Percentiles rank a stretch among this genome's conserved stretches.
Conservation (phyloP, 2,113 vertebrate genomes). For the Thryonomys swinderianus region DNA sequence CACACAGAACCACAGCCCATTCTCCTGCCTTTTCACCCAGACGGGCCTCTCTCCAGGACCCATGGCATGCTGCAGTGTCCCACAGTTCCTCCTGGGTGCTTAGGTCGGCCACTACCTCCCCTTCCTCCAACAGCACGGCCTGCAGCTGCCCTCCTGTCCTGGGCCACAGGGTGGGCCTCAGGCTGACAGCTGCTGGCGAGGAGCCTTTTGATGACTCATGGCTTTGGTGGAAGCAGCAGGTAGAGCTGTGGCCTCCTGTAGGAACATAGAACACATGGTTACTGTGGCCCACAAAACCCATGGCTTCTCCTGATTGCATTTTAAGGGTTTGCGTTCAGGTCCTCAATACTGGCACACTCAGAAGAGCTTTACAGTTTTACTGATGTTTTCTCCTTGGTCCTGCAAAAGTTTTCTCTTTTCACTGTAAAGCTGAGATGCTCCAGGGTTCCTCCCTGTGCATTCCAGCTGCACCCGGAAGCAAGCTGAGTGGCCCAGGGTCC, state of each 20-base stretch:
- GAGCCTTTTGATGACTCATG: no score
- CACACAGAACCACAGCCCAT: constrained; percentile 61
- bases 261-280: no score
- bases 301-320: not conserved
- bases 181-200: accelerated
- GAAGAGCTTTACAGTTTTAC: not conserved
- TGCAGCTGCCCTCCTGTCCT: not conserved
- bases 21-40: not conserved
- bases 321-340: accelerated
- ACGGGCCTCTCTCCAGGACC: not conserved
- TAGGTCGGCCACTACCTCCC: no score
- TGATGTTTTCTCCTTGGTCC: not conserved
- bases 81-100: not conserved
- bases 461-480: not conserved
- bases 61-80: not conserved
- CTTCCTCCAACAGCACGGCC: not conserved
- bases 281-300: not conserved
- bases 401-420: no score
- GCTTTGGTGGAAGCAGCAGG: not conserved
- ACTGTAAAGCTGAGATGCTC: not conserved
- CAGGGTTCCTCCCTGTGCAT: not conserved
- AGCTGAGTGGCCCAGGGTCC: not conserved
- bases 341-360: accelerated
- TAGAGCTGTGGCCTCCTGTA: accelerated
- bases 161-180: not conserved